phyloP scores from a whole-genome alignment of 2,113 vertebrate genomes.

The Psittacula cyanocephala region DNA sequence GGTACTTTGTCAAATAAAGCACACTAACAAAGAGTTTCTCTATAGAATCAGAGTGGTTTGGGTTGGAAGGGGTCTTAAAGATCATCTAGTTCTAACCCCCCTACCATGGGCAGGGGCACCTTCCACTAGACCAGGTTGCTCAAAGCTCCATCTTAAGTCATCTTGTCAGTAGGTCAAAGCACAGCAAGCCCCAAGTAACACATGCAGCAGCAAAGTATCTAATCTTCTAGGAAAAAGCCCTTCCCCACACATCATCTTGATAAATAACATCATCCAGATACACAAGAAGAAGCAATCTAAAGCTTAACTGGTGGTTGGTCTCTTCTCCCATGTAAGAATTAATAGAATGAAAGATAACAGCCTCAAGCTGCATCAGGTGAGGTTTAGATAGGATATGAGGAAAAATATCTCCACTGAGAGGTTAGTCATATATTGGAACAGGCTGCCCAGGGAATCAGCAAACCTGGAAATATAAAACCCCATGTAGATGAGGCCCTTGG shows the following conservation, averaged over 20 bases:
- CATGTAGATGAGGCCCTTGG: background rate
- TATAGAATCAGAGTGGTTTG: background rate
- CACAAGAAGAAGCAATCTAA: background rate
- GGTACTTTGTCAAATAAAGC: background rate
- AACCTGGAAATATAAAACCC: background rate
- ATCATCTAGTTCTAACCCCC: background rate
- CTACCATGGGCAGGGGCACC: background rate
- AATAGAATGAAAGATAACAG: background rate
- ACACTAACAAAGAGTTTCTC: background rate
- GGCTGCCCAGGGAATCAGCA: background rate
- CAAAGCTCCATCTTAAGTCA: background rate
- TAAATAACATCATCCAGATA: background rate
- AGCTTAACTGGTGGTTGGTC: background rate
- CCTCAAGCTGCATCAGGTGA: background rate
- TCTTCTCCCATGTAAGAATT: background rate
- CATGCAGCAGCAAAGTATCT: accelerated
- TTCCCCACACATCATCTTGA: background rate
- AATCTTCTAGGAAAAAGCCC: background rate
- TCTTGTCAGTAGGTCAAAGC: background rate
- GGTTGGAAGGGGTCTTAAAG: background rate
- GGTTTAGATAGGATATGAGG: background rate
- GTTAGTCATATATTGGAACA: background rate
- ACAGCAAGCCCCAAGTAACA: background rate
- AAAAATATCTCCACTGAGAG: background rate
- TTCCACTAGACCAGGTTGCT: background rate